Evolutionary conservation across 1,140 invertebrate species (phyloP), one percentile per base, ranked within the genome.

Genomic region (Solenopsis fugax): DNA sequence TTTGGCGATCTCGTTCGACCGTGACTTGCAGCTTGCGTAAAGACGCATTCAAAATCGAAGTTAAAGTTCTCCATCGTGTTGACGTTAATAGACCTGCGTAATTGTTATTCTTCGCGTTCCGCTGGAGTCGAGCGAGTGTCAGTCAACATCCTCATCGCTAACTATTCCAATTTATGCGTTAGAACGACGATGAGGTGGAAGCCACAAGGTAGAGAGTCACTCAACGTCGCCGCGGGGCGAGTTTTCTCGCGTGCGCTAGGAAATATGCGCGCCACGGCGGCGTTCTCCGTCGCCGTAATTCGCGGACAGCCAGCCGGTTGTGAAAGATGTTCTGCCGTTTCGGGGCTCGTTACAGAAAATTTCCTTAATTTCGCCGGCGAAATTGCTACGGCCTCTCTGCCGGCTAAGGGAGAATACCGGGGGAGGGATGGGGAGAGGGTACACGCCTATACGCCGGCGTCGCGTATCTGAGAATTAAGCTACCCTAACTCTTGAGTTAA

Each of bases 291-390:
- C 87, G 82, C 65, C 88, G 87, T 72, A 48, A 84, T 52, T 69
- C 54, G 73, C 65, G 64, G 84, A 80, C 84, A 86, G 85, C 73
- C 48, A 60, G 60, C 88, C 77, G 45, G 62, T 81, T 80, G 88
- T 90, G 64, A 90, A 90, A 87, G 89, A 89, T 90, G 86, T 85
- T 87, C 85, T 72, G 64, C 58, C 72, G 80, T 75, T 84, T 65
- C 34, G 77, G 21, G 62, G 50, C 54, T 60, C 75, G 62, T 48
- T 71, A 89, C 65, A 87, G 89, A 90, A 90, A 90, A 90, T 90
- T 90, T 90, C 88, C 89, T 90, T 90, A 90, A 90, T 90, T 90
- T 86, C 50, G 29, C 64, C 58, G 84, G 48, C 65, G 71, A 90
- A 90, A 90, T 90, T 90, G 86, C 88, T 60, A 67, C 85, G 85